A percentile compares a stretch with the other conserved stretches of the same genome.
Conservation (phyloP, 2,797 vertebrate species). For the Caiman crocodilus region DNA sequence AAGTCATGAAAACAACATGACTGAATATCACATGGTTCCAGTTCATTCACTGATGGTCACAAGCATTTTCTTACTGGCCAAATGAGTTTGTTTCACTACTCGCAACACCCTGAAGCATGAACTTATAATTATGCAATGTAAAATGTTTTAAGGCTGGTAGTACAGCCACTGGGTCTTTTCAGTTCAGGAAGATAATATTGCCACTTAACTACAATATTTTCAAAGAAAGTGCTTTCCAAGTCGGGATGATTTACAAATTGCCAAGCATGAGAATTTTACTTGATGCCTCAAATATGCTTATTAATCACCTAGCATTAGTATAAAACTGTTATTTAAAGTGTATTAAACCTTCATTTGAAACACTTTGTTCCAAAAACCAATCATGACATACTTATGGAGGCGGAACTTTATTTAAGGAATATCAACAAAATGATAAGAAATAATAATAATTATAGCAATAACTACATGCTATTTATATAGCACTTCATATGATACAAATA, state of each 20-base stretch:
- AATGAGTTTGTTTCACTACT: constrained; percentile 26
- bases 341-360: constrained; percentile 27
- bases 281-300: background rate
- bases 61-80: constrained; percentile 17
- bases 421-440: constrained; percentile 67
- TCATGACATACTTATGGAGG: background rate
- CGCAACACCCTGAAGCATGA: constrained; percentile 40
- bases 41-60: constrained; percentile 27
- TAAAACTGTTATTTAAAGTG: background rate
- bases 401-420: constrained; percentile 48
- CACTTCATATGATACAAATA: constrained; percentile 55
- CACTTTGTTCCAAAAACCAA: background rate
- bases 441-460: constrained; percentile 70
- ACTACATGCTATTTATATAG: constrained; percentile 58
- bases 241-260: background rate
- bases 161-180: constrained; percentile 27
- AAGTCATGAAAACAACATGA: background rate
- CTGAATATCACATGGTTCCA: background rate
- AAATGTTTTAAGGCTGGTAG: constrained; percentile 25
- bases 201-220: constrained; percentile 30
- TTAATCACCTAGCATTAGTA: background rate
- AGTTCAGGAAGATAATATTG: background rate
- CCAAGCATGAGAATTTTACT: background rate
- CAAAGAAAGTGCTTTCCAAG: constrained; percentile 6
- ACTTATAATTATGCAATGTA: constrained; percentile 36